A percentile compares a stretch with the other conserved stretches of the same genome.
These are phyloP conservation scores for Dasypogon diadema DNA, from an alignment of 2,888 invertebrate genomes.

Conservation along the genomic window DNA sequence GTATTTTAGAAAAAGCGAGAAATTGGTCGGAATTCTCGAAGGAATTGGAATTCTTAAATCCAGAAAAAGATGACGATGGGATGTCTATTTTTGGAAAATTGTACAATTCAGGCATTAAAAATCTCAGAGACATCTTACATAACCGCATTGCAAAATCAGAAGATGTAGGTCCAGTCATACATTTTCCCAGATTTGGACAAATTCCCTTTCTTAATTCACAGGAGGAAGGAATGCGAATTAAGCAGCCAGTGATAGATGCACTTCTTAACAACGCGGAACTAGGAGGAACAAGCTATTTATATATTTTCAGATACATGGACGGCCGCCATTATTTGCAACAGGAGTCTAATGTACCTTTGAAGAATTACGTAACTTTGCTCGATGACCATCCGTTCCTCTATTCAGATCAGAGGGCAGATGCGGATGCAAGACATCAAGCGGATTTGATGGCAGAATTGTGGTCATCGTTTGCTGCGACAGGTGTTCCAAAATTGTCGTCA, in stretches of 20 bases:
- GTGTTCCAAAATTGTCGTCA: constrained; percentile 20
- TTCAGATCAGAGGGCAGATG: constrained; percentile 58
- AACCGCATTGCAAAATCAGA: not conserved
- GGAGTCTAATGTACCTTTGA: constrained; percentile 57
- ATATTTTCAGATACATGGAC: constrained; percentile 67
- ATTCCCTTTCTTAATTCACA: not conserved
- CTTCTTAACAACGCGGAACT: not conserved
- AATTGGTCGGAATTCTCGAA: not conserved
- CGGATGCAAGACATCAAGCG: constrained; percentile 61
- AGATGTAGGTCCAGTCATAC: not conserved
- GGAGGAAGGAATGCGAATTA: not conserved
- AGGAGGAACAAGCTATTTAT: constrained; percentile 61
- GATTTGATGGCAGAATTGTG: constrained; percentile 62
- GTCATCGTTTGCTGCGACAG: constrained; percentile 58
- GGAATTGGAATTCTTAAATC: too few relatives aligned
- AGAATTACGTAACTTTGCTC: constrained; percentile 68
- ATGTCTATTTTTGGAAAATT: not conserved
- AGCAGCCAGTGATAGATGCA: not conserved
- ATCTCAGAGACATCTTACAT: not conserved
- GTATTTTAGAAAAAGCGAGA: too few relatives aligned
- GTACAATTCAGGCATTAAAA: not conserved
- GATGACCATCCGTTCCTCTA: constrained; percentile 70
- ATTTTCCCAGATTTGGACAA: not conserved
- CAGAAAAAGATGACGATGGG: not conserved
- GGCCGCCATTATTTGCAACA: constrained; percentile 58